Percentiles rank a stretch among this genome's conserved stretches.
phyloP scores from a whole-genome alignment of 2,797 vertebrate species.

The Thaleichthys pacificus region DNA sequence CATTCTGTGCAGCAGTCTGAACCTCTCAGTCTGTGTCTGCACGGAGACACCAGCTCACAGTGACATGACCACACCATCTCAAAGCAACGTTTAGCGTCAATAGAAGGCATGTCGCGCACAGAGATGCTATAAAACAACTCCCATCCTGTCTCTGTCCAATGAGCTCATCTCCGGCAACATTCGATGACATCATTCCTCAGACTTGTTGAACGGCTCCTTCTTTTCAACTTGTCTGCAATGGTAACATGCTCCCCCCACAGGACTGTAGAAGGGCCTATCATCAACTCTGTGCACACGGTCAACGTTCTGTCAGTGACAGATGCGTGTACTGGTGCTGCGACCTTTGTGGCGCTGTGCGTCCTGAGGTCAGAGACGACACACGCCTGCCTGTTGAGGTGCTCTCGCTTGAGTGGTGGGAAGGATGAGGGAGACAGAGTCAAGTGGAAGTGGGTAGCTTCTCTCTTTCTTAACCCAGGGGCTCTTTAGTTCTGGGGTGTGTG shows the following conservation, averaged over 20 bases:
- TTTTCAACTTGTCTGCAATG: background rate
- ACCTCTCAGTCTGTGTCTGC: background rate
- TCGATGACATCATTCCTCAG: conserved; percentile 39
- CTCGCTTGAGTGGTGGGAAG: no score
- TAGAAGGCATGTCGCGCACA: background rate
- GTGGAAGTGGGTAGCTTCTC: no score
- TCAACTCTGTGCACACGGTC: background rate
- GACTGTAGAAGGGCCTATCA: background rate
- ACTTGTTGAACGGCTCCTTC: background rate
- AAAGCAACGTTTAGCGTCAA: no score
- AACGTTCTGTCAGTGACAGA: background rate
- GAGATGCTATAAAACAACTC: conserved; percentile 23
- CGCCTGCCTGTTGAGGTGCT: no score
- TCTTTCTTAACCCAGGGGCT: background rate
- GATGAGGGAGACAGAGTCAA: no score
- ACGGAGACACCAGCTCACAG: background rate
- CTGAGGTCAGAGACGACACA: no score
- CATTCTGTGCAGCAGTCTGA: background rate
- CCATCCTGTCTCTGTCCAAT: conserved; percentile 31
- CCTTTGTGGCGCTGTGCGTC: no score
- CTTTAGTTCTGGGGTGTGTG: background rate
- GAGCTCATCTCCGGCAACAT: conserved; percentile 1
- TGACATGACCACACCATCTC: background rate
- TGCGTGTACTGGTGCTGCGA: background rate
- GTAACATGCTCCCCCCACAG: background rate